Base-by-base conservation (phyloP, 1,140 invertebrate species). In the Bombus affinis region DNA sequence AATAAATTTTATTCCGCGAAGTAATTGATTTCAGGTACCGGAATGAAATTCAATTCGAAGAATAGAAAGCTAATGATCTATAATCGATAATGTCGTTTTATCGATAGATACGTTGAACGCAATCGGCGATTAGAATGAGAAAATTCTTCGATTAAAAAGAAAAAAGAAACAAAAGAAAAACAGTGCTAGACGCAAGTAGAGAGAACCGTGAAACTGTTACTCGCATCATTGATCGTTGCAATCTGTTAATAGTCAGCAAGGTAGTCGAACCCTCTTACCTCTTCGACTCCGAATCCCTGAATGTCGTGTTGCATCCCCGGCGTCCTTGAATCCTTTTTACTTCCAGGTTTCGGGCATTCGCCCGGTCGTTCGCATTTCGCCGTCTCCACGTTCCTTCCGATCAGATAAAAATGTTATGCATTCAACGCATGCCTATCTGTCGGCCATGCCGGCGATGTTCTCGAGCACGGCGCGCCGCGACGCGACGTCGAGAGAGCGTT, bases 321-420 rank as follows among this genome's bases (percentile, higher is more conserved):
- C 39, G 71, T 72, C 39, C 42, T 44, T 44, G 71, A 73, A 73
- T 42, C 70, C 70, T 44, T 73, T 73, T 78, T 79, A 59, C 85
- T 74, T 70, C 75, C 74, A 39, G 73, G 25, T 85, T 89, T 88
- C 72, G 81, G 86, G 57, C 79, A 57, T 77, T 88, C 65, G 42
- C 28, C 53, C 59, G 74, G 57, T 44, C 65, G 70, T 80, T 80
- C 13, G 13, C 74, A n/a, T 25, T 32, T 83, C 65, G 25, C 35
- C 15, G 70, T 62, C 71, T 70, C 25, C 71, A 39, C 86, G 86
- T 88, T 85, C 68, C 86, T 77, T 2, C 15, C 12, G 83, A 88
- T 88, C 83, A 78, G 87, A 88, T 89, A 89, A 89, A 89, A 88
- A 88, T 88, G 77, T 85, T 89, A 73, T 73, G 83, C 83, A 88